phyloP scores from a whole-genome alignment of 2,797 vertebrate species.

The Sorex maritimensis region DNA sequence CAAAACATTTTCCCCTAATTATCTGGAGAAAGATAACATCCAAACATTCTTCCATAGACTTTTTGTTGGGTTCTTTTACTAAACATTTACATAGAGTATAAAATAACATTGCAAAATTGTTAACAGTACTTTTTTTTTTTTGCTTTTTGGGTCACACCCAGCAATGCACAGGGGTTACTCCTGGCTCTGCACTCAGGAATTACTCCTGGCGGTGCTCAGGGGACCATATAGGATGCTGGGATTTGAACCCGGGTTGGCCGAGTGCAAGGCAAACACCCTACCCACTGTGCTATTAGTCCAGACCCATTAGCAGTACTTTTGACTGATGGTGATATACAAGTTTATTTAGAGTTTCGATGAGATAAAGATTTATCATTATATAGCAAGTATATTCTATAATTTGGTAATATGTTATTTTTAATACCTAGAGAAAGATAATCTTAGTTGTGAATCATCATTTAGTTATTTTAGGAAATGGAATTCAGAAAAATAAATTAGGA shows the following conservation, averaged over 20 bases:
- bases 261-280: too few species aligned
- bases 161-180: too few species aligned
- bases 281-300: too few species aligned
- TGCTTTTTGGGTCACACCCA: too few species aligned
- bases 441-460: not conserved
- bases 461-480: not conserved
- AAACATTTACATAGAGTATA: not conserved
- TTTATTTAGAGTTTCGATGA: slow-evolving; percentile 20
- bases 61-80: slow-evolving; percentile 17
- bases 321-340: not conserved
- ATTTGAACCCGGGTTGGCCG: too few species aligned
- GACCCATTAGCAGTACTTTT: not conserved
- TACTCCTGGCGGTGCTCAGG: too few species aligned
- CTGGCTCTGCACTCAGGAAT: too few species aligned
- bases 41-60: not conserved
- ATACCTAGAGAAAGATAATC: slow-evolving; percentile 52
- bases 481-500: not conserved
- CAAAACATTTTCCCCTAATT: not conserved
- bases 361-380: slow-evolving; percentile 2
- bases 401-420: slow-evolving; percentile 44
- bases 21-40: not conserved
- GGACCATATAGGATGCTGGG: too few species aligned
- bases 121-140: not conserved
- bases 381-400: not conserved
- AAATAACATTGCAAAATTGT: not conserved